A percentile compares a stretch with the other conserved stretches of the same genome.
Conservation (phyloP, 2,888 invertebrate genomes). For the Phyllotreta cruciferae region DNA sequence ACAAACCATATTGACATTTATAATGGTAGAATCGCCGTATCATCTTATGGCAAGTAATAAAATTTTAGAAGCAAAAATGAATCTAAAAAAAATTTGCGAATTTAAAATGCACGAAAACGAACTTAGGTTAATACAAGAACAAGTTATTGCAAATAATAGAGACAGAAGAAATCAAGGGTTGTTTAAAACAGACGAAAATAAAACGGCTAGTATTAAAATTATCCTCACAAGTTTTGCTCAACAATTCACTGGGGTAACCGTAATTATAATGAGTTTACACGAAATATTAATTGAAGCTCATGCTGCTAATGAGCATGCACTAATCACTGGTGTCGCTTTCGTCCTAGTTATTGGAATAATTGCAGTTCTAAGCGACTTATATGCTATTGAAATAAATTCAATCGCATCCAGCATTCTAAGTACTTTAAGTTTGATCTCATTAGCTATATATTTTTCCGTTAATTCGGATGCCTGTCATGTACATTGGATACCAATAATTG, state of each 20-base stretch:
- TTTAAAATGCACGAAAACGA: background rate
- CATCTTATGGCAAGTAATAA: conserved; percentile 6
- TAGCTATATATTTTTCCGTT: conserved; percentile 14
- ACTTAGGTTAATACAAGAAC: background rate
- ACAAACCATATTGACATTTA: conserved; percentile 12
- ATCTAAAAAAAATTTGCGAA: background rate
- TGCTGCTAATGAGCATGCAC: background rate
- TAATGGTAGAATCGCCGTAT: conserved; percentile 16
- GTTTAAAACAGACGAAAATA: conserved; percentile 9
- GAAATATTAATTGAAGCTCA: conserved; percentile 13
- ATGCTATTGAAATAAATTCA: background rate
- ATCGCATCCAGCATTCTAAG: background rate
- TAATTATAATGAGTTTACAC: conserved; percentile 8
- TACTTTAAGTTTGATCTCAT: conserved; percentile 6
- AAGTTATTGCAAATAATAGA: background rate
- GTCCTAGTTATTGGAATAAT: background rate
- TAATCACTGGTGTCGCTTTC: background rate
- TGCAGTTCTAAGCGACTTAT: background rate
- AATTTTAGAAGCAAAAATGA: conserved; percentile 9
- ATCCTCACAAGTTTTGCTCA: conserved; percentile 1
- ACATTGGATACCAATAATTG: conserved; percentile 46
- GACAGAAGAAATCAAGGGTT: conserved; percentile 10
- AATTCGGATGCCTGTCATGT: background rate
- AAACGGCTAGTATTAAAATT: conserved; percentile 9
- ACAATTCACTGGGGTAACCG: conserved; percentile 11